These are phyloP conservation scores for Rhopilema esculentum DNA, from an alignment of 30 jellyfish, hydroid and myxozoan species.

Conservation along the genomic window DNA sequence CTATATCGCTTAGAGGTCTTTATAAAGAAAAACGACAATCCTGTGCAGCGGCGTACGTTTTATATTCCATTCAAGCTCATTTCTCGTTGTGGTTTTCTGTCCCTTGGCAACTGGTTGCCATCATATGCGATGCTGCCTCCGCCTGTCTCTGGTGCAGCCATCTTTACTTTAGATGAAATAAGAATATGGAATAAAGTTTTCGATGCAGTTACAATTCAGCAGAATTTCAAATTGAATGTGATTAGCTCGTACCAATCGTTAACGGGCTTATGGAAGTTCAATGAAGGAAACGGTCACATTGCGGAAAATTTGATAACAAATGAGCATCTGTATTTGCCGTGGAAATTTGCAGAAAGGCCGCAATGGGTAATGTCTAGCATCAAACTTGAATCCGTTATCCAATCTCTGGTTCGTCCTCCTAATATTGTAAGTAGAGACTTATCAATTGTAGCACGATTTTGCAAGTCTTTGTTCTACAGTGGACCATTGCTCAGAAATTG, in stretches of 20 bases:
- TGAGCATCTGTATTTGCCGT: constrained; percentile 58
- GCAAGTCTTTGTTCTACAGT: constrained; percentile 23
- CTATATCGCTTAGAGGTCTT: constrained; percentile 38
- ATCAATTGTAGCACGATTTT: neutral
- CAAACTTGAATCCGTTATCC: constrained; percentile 7
- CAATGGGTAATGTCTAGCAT: constrained; percentile 43
- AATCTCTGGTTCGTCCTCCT: neutral
- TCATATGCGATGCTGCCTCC: constrained; percentile 32
- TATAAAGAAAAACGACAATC: neutral
- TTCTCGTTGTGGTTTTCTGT: constrained; percentile 49
- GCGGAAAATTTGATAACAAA: constrained; percentile 8
- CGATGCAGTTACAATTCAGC: constrained; percentile 63
- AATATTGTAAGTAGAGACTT: neutral
- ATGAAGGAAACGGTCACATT: constrained; percentile 39
- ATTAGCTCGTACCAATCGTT: constrained; percentile 24
- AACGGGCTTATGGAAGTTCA: constrained; percentile 61
- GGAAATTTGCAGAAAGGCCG: constrained; percentile 31
- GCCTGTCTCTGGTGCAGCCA: constrained; percentile 30
- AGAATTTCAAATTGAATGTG: constrained; percentile 51
- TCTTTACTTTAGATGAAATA: constrained; percentile 39
- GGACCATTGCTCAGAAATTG: constrained; percentile 14
- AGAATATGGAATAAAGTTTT: constrained; percentile 55
- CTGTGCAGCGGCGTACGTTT: constrained; percentile 52
- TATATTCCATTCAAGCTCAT: constrained; percentile 11
- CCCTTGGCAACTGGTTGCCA: constrained; percentile 66